A percentile compares a stretch with the other conserved stretches of the same genome.
Conservation (phyloP, 2,113 vertebrate genomes). For the Callorhinus ursinus region DNA sequence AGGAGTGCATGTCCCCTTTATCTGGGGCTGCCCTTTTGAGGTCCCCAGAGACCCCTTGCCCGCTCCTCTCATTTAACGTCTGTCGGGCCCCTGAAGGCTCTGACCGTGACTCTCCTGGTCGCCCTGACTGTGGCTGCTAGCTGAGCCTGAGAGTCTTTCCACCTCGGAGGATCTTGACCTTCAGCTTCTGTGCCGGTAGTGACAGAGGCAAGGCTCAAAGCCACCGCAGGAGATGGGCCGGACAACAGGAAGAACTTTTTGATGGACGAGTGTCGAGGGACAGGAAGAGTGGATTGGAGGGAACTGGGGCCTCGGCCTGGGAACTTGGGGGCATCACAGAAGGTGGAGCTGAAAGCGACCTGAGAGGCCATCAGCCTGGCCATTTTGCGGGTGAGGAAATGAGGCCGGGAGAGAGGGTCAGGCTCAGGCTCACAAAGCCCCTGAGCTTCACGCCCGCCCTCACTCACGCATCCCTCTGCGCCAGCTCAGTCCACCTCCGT, state of each 20-base stretch:
- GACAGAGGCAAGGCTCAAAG: background rate
- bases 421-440: background rate
- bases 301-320: background rate
- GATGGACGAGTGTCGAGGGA: background rate
- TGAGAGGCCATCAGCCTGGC: background rate
- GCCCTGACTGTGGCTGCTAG: background rate
- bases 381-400: background rate
- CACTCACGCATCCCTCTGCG: background rate
- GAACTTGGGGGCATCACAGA: background rate
- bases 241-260: background rate
- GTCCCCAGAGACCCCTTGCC: no score
- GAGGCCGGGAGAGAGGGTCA: background rate
- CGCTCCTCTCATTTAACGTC: background rate
- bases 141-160: background rate
- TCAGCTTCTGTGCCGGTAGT: background rate
- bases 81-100: background rate
- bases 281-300: background rate
- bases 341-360: background rate
- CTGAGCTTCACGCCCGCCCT: background rate
- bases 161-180: background rate
- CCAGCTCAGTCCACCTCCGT: background rate
- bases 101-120: background rate
- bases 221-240: background rate
- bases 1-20: background rate
- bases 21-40: background rate